Evolutionary conservation across 1,140 invertebrate genomes (phyloP).

Genomic region (Zophobas atratus): DNA sequence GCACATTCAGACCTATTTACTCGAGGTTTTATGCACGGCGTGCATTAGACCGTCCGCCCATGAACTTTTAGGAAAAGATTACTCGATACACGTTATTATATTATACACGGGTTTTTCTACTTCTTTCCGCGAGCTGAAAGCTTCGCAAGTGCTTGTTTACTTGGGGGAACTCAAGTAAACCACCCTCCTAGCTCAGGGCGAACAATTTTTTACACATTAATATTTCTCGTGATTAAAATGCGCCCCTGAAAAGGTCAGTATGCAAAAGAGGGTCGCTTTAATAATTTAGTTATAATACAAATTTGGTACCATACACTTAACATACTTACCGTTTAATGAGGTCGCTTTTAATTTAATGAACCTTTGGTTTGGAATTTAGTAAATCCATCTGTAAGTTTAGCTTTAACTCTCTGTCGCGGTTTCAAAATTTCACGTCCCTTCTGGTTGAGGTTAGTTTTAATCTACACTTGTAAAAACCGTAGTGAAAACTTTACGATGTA

Average conservation of each 20-base stretch:
- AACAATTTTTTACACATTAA: conserved; percentile 14
- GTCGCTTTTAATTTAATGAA: not conserved
- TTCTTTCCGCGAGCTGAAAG: conserved; percentile 5
- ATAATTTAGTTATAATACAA: not conserved
- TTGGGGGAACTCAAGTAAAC: conserved; percentile 26
- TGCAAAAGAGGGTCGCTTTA: not conserved
- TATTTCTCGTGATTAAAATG: conserved; percentile 25
- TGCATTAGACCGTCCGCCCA: not conserved
- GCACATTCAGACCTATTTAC: conserved; percentile 14
- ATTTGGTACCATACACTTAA: not conserved
- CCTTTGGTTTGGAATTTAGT: too few species aligned
- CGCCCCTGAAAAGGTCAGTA: not conserved
- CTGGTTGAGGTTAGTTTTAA: too few species aligned
- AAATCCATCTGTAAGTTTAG: too few species aligned
- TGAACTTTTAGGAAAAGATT: too few species aligned
- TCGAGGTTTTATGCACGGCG: conserved; percentile 9
- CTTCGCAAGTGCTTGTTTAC: conserved; percentile 26
- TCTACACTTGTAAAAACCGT: too few species aligned
- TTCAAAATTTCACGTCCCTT: too few species aligned
- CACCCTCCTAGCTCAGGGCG: not conserved
- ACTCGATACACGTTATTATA: too few species aligned
- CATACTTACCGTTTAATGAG: not conserved
- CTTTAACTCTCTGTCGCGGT: too few species aligned
- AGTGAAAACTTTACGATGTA: too few species aligned
- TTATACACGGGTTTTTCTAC: not conserved